Percentiles rank a stretch among this genome's conserved stretches.
These are phyloP conservation scores for Rattus rattus DNA, from an alignment of 2,113 vertebrate genomes.

Conservation along the genomic window DNA sequence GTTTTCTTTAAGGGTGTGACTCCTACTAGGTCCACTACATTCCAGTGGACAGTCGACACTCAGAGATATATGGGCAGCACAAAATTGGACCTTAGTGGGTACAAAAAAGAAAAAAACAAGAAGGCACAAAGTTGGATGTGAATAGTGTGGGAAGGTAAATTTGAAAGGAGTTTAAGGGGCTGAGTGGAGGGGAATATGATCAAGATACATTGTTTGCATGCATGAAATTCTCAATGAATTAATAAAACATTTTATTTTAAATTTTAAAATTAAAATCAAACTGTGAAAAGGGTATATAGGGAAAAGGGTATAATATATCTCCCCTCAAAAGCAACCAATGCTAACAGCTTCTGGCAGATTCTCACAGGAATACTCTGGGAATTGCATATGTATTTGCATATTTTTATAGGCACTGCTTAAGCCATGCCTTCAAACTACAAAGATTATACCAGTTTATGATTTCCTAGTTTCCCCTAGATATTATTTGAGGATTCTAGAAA, in stretches of 20 bases:
- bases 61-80: not conserved
- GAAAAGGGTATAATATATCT: not conserved
- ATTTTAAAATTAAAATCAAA: constrained; percentile 16
- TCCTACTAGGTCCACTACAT: not conserved
- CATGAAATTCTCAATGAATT: not conserved
- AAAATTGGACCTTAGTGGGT: not conserved
- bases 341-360: constrained; percentile 12
- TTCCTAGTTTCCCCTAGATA: constrained; percentile 25
- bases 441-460: constrained; percentile 10
- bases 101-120: not conserved
- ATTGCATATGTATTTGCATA: not conserved
- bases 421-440: not conserved
- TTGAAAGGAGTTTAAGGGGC: not conserved
- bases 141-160: not conserved
- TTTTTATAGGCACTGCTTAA: constrained; percentile 46
- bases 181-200: not conserved
- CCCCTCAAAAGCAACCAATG: not conserved
- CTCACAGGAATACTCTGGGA: not conserved
- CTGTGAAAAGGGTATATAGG: not conserved
- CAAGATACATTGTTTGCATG: not conserved
- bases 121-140: no score
- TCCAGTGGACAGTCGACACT: not conserved
- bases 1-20: not conserved
- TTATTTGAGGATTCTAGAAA: constrained; percentile 29
- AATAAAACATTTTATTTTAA: not conserved